Percentiles rank a stretch among this genome's conserved stretches.
These are phyloP conservation scores for Nebria ingens DNA, from an alignment of 1,140 invertebrate species.

Conservation along the genomic window DNA sequence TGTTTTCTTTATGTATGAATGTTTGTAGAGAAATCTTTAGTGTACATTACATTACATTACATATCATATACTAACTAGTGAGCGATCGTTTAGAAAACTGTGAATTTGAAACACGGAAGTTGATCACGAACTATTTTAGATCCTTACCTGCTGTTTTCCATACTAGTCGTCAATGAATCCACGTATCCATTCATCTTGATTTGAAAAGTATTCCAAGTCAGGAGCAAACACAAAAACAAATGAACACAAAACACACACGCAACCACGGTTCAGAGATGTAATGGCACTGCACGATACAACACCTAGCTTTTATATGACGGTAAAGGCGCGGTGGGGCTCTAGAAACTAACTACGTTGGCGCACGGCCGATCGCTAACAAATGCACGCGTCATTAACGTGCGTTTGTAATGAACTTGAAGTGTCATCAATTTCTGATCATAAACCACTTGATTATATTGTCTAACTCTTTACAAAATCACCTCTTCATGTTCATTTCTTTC, in stretches of 20 bases:
- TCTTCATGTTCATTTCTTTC: too few species aligned
- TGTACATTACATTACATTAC: too few species aligned
- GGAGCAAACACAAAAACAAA: constrained; percentile 12
- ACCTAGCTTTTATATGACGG: constrained; percentile 7
- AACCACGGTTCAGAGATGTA: not conserved
- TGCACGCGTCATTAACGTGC: not conserved
- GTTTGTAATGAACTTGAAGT: too few species aligned
- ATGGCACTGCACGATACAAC: constrained; percentile 5
- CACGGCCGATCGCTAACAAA: not conserved
- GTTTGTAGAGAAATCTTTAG: not conserved
- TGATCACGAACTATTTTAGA: constrained; percentile 10
- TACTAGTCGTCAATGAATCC: constrained; percentile 25
- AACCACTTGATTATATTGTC: too few species aligned
- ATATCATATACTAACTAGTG: too few species aligned
- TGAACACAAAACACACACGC: constrained; percentile 3
- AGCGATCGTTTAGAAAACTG: too few species aligned
- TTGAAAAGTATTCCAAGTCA: constrained; percentile 5
- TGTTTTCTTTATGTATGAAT: not conserved
- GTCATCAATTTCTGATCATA: too few species aligned
- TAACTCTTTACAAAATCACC: too few species aligned
- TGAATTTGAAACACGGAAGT: too few species aligned
- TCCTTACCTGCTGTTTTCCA: constrained; percentile 28
- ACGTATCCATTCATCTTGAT: constrained; percentile 24
- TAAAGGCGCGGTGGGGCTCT: constrained; percentile 13
- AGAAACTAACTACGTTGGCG: constrained; percentile 12